Evolutionary conservation across 2,888 invertebrate species (phyloP).

Genomic region (Mayetiola destructor): DNA sequence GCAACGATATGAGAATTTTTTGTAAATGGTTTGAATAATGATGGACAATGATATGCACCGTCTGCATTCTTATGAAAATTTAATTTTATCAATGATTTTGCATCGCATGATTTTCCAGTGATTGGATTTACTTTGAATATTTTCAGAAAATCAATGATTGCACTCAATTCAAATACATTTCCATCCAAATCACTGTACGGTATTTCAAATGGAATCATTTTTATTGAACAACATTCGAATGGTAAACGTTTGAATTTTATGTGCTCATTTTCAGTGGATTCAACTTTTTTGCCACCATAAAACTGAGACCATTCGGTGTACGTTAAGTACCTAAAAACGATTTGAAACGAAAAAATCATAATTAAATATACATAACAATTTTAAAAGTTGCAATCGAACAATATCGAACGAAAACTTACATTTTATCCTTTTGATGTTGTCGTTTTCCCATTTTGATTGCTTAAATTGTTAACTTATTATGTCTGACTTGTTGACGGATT

Average conservation of each 20-base stretch:
- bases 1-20: conserved; percentile 90
- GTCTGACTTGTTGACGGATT: too few relatives aligned
- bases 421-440: conserved; percentile 89
- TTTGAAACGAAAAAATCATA: conserved; percentile 16
- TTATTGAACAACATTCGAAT: conserved; percentile 82
- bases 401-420: conserved; percentile 47
- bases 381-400: background rate
- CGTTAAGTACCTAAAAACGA: conserved; percentile 54
- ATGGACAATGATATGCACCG: conserved; percentile 81
- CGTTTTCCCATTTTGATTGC: conserved; percentile 68
- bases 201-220: conserved; percentile 79
- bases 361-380: background rate
- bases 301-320: conserved; percentile 80
- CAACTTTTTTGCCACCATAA: conserved; percentile 73
- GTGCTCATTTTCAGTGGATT: conserved; percentile 53
- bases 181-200: conserved; percentile 85
- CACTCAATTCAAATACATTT: conserved; percentile 82
- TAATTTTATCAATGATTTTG: conserved; percentile 68
- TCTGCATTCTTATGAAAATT: conserved; percentile 75
- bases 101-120: conserved; percentile 73
- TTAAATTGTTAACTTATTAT: too few relatives aligned
- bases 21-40: conserved; percentile 80
- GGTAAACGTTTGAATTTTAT: conserved; percentile 82
- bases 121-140: conserved; percentile 89
- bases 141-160: conserved; percentile 73